Conservation (phyloP, 1,140 invertebrate species). For the Cylas formicarius region DNA sequence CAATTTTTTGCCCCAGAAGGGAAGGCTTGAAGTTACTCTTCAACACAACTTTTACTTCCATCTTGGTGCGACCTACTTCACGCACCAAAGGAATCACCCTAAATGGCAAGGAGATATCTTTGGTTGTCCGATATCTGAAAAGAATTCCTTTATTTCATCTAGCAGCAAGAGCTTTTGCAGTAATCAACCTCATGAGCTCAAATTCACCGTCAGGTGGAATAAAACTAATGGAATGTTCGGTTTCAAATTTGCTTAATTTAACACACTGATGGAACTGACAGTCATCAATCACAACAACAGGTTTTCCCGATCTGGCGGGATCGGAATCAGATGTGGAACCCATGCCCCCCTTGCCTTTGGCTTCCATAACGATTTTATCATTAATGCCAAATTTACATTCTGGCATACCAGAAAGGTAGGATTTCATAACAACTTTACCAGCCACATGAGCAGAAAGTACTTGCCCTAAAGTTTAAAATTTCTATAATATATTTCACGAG, state of each 20-base stretch:
- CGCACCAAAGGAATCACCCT: slow-evolving; percentile 97
- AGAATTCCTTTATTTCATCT: slow-evolving; percentile 8
- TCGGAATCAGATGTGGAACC: slow-evolving; percentile 71
- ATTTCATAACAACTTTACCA: slow-evolving; percentile 99
- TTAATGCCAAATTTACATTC: slow-evolving; percentile 99
- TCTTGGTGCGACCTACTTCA: slow-evolving; percentile 96
- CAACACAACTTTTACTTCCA: slow-evolving; percentile 99
- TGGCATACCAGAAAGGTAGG: slow-evolving; percentile 98
- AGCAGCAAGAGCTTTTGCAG: slow-evolving; percentile 2
- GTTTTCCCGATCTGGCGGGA: slow-evolving; percentile 79
- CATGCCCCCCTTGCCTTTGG: slow-evolving; percentile 74
- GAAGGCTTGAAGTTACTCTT: slow-evolving; percentile 99
- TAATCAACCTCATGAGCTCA: slow-evolving; percentile 89
- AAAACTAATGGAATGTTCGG: slow-evolving; percentile 99
- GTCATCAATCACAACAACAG: slow-evolving; percentile 98
- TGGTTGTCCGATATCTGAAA: slow-evolving; percentile 94
- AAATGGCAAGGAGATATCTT: slow-evolving; percentile 99
- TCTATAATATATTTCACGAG: slow-evolving; percentile 1
- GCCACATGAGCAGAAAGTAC: slow-evolving; percentile 98
- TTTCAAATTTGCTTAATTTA: slow-evolving; percentile 99
- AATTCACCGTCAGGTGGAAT: slow-evolving; percentile 99
- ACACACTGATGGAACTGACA: slow-evolving; percentile 99
- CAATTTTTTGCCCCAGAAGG: slow-evolving; percentile 96
- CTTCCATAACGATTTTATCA: slow-evolving; percentile 99
- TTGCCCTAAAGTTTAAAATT: slow-evolving; percentile 62